Evolutionary conservation across 2,888 invertebrate species (phyloP), one percentile per base, ranked within the genome.

Genomic region (Protonemura montana): DNA sequence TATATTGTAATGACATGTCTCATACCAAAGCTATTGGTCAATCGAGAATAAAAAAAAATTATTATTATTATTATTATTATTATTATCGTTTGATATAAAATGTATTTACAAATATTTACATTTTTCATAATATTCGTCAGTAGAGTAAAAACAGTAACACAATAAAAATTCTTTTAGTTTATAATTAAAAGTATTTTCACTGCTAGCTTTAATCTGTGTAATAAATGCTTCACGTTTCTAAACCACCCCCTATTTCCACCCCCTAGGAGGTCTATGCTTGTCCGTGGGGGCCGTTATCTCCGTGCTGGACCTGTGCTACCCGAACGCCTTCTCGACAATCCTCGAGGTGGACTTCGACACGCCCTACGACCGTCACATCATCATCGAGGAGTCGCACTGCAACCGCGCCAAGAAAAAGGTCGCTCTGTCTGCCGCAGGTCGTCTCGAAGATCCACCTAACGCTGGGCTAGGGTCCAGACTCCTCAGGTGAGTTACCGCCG

Each of bases 291-390:
- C 96, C 26, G 92, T 97, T 85, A 96, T 98, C 88, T 95, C 96
- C 10, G 94, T 96, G 16, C 93, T 98, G 88, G 97, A 97, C 91
- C 93, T 97, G 90, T 94, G 97, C 88, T 97, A 96, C 93, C 98
- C 98, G 5, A 97, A 98, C 91, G 95, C 95, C 89, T 98, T 98
- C 92, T 97, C 97, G 80, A 98, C 98, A 0, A 96, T 98, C 88
- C 92, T 97, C 87, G 97, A 97, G 91, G 96, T 98, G 81, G 98
- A 98, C 92, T 98, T 97, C 91, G 98, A 98, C 91, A 98, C 98
- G 25, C 98, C 98, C 0, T 98, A 97, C 90, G 98, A 98, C 91
- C 93, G 98, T 82, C 98, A 98, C 91, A 97, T 97, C 87, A 97
- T 98, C 87, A 95, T 98, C 88, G 97, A 97, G 89, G 97, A 97